Evolutionary conservation across 2,888 invertebrate species (phyloP), one percentile per base, ranked within the genome.

Genomic region (Lucinisca nassula): DNA sequence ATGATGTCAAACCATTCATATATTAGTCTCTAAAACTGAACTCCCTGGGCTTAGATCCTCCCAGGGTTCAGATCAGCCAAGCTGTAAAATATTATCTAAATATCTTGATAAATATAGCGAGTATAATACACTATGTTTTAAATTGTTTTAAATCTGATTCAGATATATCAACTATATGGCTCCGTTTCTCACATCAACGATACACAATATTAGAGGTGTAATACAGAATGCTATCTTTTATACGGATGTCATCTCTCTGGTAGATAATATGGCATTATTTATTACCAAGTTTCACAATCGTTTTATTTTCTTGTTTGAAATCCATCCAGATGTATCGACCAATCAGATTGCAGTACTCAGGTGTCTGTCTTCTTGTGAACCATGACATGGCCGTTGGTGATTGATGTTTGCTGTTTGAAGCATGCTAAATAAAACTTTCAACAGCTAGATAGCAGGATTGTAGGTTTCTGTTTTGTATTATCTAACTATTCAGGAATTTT

Each of bases 261-360:
- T 35, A 10, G 67, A 67, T 67, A 6, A 17, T 35, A 21, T 67
- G 35, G 32, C 67, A 67, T 67, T 30, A 67, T 67, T 67, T 67
- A 67, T 67, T 35, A 67, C 67, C 32, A 35, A 35, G 67, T 35
- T 67, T 35, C 67, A 35, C 67, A 30, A 35, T 32, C 35, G 8
- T 35, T 67, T 67, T 67, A 67, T 67, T 67, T 67, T 67, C 67
- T 67, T 35, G 35, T 67, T 67, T 67, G 67, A 67, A 67, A 67
- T 67, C 67, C 35, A 67, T 67, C 67, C 67, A 67, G 24, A 67
- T 24, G 8, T 24, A 3, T 67, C 24, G 35, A 35, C 67, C 67
- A 67, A 67, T 67, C 67, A 67, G 67, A 67, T 67, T 8, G 21
- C 21, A 3, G 67, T 30, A n/a, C 67, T 1, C 35, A 58, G 58